Conservation (phyloP, 1,140 invertebrate species). For the Radopholus similis region DNA sequence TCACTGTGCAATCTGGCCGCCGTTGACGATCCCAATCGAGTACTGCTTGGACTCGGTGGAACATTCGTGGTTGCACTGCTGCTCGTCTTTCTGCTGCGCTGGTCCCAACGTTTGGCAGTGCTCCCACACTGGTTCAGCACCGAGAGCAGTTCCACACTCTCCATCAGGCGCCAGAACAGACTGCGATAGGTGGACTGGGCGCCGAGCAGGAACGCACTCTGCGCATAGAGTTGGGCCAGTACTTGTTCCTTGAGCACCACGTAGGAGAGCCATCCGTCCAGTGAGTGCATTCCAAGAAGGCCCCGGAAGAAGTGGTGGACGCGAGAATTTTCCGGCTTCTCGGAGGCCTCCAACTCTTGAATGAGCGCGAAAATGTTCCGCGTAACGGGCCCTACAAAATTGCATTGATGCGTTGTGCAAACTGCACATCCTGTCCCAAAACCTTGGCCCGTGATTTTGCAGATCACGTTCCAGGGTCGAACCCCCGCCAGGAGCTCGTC, state of each 20-base stretch:
- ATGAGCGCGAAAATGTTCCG: constrained; percentile 45
- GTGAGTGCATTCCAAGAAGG: constrained; percentile 37
- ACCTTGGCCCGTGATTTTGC: constrained; percentile 45
- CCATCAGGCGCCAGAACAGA: constrained; percentile 53
- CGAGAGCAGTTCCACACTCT: constrained; percentile 53
- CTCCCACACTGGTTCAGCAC: constrained; percentile 36
- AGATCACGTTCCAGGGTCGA: constrained; percentile 48
- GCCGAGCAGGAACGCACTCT: constrained; percentile 47
- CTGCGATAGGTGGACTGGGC: constrained; percentile 51
- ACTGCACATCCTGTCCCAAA: background rate
- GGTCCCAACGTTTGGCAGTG: background rate
- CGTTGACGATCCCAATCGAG: background rate
- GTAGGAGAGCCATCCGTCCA: constrained; percentile 44
- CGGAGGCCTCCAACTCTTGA: constrained; percentile 42
- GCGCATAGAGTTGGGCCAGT: constrained; percentile 40
- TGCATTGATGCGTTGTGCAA: background rate
- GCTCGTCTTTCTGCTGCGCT: background rate
- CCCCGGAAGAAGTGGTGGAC: constrained; percentile 49
- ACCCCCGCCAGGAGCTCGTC: constrained; percentile 41
- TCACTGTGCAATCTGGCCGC: constrained; percentile 40
- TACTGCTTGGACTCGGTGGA: background rate
- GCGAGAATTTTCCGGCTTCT: constrained; percentile 55
- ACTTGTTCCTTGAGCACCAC: constrained; percentile 57
- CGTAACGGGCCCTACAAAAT: constrained; percentile 41
- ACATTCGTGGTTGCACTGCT: background rate